Conservation (phyloP, 2,113 vertebrate species). For the Ptychochromis oligacanthus region DNA sequence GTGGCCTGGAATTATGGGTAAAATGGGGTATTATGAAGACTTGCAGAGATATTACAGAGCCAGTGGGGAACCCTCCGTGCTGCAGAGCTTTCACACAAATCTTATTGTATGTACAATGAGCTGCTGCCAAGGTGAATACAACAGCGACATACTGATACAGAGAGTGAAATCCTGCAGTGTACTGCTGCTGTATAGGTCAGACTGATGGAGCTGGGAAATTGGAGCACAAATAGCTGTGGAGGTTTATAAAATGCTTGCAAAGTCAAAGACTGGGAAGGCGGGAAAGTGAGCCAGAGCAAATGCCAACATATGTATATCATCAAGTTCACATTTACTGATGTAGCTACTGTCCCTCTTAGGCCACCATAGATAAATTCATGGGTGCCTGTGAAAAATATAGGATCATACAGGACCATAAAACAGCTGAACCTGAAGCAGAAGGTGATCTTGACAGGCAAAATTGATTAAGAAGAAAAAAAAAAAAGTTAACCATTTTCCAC, state of each 20-base stretch:
- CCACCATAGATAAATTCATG: not conserved
- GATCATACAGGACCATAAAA: too few relatives aligned
- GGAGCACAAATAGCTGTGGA: not conserved
- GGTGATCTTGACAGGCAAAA: not conserved
- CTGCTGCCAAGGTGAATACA: not conserved
- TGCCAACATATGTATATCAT: not conserved
- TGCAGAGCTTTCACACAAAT: not conserved
- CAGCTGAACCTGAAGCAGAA: not conserved
- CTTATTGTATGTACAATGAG: not conserved
- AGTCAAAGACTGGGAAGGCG: accelerated
- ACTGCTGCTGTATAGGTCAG: not conserved
- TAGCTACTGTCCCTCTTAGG: not conserved
- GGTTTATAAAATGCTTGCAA: conserved; percentile 8
- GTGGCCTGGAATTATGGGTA: conserved; percentile 32
- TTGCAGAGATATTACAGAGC: conserved; percentile 15
- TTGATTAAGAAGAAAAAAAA: not conserved
- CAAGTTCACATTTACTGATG: not conserved
- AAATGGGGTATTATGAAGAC: conserved; percentile 14
- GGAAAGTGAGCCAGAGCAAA: not conserved
- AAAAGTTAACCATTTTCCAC: too few relatives aligned
- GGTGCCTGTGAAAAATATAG: not conserved
- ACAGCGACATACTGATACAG: not conserved
- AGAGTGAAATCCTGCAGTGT: not conserved
- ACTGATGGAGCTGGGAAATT: not conserved
- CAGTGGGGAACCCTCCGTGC: not conserved